Percentiles rank a stretch among this genome's conserved stretches.
Conservation (phyloP, 1,140 invertebrate genomes). For the Penaeus vannamei region DNA sequence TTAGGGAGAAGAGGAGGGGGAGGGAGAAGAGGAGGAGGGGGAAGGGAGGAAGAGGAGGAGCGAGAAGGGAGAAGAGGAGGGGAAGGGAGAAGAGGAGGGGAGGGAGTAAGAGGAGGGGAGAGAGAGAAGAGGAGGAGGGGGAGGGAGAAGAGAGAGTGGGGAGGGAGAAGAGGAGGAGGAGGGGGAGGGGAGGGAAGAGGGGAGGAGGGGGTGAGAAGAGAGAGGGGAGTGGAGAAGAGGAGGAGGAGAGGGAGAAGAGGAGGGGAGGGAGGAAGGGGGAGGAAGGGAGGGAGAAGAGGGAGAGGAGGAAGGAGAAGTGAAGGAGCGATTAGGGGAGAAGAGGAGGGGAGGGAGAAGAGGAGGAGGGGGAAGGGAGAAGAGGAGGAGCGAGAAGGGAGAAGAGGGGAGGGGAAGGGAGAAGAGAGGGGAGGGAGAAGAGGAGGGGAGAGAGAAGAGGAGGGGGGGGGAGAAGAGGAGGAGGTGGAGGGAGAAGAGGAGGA, state of each 20-base stretch:
- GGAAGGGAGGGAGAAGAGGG: neutral
- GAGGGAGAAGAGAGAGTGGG: neutral
- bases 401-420: neutral
- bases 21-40: neutral
- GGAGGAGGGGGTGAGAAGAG: neutral
- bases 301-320: neutral
- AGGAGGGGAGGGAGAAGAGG: neutral
- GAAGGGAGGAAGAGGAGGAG: too few species aligned
- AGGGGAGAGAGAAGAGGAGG: neutral
- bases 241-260: too few species aligned
- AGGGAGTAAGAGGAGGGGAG: neutral
- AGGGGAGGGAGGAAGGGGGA: conserved; percentile 2
- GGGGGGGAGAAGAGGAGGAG: neutral
- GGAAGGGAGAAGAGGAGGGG: neutral
- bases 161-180: neutral
- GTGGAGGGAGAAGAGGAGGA: neutral
- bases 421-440: neutral
- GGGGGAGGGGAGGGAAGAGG: neutral
- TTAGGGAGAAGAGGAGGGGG: neutral
- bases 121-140: neutral
- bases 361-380: neutral
- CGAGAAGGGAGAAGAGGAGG: neutral
- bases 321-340: neutral
- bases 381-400: neutral
- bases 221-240: too few species aligned